Conservation (phyloP, 1,140 invertebrate genomes). For the Drosophila sproati region DNA sequence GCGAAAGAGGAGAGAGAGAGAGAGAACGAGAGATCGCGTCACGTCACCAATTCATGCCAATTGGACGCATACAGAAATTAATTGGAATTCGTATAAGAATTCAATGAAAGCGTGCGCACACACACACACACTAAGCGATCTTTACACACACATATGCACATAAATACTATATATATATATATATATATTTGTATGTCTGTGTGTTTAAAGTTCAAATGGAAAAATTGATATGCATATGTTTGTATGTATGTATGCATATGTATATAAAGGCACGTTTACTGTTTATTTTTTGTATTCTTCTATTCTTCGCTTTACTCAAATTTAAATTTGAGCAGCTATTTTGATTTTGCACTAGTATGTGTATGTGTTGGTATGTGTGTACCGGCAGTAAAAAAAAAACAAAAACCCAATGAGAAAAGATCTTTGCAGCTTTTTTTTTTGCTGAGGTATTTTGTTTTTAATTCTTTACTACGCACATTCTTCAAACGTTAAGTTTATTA, state of each 20-base stretch:
- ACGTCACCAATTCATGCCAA: conserved; percentile 83
- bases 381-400: conserved; percentile 26
- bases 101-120: conserved; percentile 68
- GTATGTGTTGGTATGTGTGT: conserved; percentile 26
- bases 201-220: conserved; percentile 80
- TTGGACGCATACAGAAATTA: conserved; percentile 79
- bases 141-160: conserved; percentile 6
- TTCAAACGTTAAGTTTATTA: conserved; percentile 54
- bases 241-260: conserved; percentile 73
- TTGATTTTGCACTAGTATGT: conserved; percentile 34
- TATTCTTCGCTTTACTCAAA: conserved; percentile 57
- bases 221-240: conserved; percentile 52
- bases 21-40: conserved; percentile 63
- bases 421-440: conserved; percentile 15
- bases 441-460: conserved; percentile 27
- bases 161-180: background rate
- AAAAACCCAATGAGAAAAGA: conserved; percentile 25
- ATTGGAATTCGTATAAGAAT: conserved; percentile 83
- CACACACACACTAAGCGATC: conserved; percentile 23
- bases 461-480: conserved; percentile 53
- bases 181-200: conserved; percentile 14
- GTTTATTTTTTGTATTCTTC: conserved; percentile 5
- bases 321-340: conserved; percentile 54
- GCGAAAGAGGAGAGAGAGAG: conserved; percentile 25
- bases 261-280: conserved; percentile 22